Conservation (phyloP, 2,113 vertebrate species). For the Bubo blakistoni region DNA sequence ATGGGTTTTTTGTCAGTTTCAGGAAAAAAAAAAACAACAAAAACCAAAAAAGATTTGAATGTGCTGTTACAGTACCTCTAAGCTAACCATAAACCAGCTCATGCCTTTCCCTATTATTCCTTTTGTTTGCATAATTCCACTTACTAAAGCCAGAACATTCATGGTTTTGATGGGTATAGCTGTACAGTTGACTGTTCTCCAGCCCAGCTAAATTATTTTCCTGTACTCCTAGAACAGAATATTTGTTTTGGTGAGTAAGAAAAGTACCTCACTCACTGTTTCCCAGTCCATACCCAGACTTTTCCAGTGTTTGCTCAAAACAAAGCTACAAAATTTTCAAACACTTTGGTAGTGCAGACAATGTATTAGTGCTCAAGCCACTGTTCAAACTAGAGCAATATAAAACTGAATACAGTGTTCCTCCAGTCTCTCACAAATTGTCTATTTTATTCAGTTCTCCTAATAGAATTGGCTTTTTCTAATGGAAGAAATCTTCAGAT, state of each 20-base stretch:
- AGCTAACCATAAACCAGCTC: background rate
- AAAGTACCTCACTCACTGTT: background rate
- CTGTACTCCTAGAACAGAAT: background rate
- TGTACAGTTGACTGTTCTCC: background rate
- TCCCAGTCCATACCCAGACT: background rate
- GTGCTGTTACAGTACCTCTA: background rate
- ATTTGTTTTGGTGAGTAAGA: background rate
- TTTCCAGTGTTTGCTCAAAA: background rate
- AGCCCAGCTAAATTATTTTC: background rate
- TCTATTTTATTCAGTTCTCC: background rate
- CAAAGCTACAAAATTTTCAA: background rate
- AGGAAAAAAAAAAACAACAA: rapidly evolving
- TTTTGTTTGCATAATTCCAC: background rate
- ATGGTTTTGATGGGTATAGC: background rate
- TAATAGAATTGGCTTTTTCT: background rate
- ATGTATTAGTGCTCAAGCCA: background rate
- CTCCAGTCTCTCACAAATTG: background rate
- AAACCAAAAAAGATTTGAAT: too few species aligned
- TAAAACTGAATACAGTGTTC: background rate
- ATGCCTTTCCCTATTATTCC: background rate
- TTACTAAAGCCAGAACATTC: background rate
- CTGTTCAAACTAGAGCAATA: background rate
- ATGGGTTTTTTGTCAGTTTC: background rate
- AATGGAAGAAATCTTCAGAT: background rate
- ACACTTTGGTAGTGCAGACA: background rate